Evolutionary conservation across 2,888 invertebrate species (phyloP), one percentile per base, ranked within the genome.

Genomic region (Hyles lineata): DNA sequence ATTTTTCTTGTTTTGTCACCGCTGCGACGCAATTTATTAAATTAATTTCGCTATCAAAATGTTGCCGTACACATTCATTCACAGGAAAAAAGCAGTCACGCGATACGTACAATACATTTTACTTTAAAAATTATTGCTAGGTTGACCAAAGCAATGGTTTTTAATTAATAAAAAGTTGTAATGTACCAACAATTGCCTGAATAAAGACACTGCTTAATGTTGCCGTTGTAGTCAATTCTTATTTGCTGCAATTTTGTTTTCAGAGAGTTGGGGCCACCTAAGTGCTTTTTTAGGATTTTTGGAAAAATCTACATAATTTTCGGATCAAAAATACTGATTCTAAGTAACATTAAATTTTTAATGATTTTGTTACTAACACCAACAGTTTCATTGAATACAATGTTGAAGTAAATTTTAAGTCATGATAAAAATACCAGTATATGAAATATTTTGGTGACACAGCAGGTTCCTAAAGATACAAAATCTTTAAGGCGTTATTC

Each of bases 21-120:
- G 17, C 43, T 23, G 50, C 67, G 43, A 50, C 43, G 67, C 50
- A 43, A 23, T 67, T 50, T 50, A 67, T 67, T 67, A 67, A 43
- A 67, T 67, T 67, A 67, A 67, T 67, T 67, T 67, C 67, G 67
- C 67, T 50, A 67, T 67, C 67, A 67, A 67, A 67, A 62, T n/a
- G 62, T n/a, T 23, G 67, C 23, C 17, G 23, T 43, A 67, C 15
- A 67, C 21, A 67, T 50, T 67, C 50, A 67, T 67, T 67, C 43
- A 67, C 43, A 17, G 63, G 23, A 67, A 67, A 43, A 63, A 67
- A 23, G 6, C 17, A 17, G 43, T 67, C 67, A 67, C 67, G 67
- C 67, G 67, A 67, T 50, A 43, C 11, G 35, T 7, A 23, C 25
- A 11, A 60, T 63, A 21, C 63, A 21, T 67, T 67, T 67, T 50